phyloP scores from a whole-genome alignment of 2,113 vertebrate genomes.

The Prunella himalayana region DNA sequence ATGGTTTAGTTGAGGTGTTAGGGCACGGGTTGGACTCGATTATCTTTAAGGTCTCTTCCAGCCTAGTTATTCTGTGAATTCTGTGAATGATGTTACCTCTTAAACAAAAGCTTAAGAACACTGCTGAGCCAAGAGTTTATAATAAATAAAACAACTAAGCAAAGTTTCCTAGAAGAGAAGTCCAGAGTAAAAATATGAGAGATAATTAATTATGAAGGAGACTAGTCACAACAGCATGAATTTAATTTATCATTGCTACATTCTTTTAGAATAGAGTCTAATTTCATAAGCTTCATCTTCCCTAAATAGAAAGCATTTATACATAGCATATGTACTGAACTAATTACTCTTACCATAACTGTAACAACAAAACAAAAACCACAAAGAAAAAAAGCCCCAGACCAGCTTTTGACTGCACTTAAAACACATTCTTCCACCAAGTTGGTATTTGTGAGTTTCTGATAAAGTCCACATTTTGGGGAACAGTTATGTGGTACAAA shows the following conservation, averaged over 20 bases:
- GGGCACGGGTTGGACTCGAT: too few relatives aligned
- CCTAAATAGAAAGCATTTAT: not conserved
- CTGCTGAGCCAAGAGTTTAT: not conserved
- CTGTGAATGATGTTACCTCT: not conserved
- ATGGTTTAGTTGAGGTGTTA: too few relatives aligned
- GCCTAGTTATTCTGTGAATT: too few relatives aligned
- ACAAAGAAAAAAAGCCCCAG: not conserved
- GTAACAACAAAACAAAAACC: not conserved
- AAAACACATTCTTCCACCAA: not conserved
- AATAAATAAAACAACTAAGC: not conserved
- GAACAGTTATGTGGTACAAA: not conserved
- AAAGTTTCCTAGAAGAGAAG: not conserved
- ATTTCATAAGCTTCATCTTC: not conserved
- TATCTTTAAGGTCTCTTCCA: too few relatives aligned
- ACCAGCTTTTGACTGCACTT: not conserved
- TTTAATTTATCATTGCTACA: not conserved
- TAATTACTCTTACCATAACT: not conserved
- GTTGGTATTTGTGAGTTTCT: not conserved
- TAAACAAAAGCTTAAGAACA: not conserved
- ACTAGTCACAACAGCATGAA: not conserved
- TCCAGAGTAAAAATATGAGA: not conserved
- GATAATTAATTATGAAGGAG: not conserved
- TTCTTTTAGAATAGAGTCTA: not conserved
- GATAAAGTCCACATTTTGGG: not conserved
- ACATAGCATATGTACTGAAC: not conserved